Evolutionary conservation across 2,113 vertebrate species (phyloP), one percentile per base, ranked within the genome.

Genomic region (Pseudopipra pipra): DNA sequence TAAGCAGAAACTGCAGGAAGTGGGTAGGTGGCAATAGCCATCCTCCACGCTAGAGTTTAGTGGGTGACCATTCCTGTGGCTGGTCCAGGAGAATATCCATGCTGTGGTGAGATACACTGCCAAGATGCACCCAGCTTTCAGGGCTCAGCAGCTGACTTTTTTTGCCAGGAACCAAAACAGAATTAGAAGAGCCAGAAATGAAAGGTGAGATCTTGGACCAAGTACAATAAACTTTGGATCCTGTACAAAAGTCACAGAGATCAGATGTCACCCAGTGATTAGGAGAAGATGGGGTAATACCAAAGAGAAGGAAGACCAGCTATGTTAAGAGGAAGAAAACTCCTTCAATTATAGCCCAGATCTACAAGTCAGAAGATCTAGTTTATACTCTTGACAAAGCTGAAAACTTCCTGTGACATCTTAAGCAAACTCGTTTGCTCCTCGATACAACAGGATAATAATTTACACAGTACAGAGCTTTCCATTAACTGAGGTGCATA

Each of bases 1-100:
- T 90, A 89, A 95, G 80, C 61, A 90, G 83, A 88, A 96, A 93
- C 74, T 90, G 91, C 85, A 96, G 95, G 96, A 97, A 93, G 70
- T 12, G 18, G 49, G 92, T 94, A 95, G 92, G 95, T 92, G 83
- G 93, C 87, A 94, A 56, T 5, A 90, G 79, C 49, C 90, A 78
- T 91, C 74, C 85, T 93, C 89, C 81, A 85, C 4, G 1, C 44
- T 20, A 25, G 23, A 90, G 62, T 82, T 89, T 92, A 86, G 65
- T 21, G 68, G 79, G 65, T 2, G 9, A 68, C 84, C 84, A 63
- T 72, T 95, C 74, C 80, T 90, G 71, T 77, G 61, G 46, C 68
- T 74, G 56, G 18, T 67, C 66, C 72, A 49, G 37, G 52, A 75
- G 84, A 88, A 80, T 37, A 76, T 86, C 61, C 13, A 4, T 35